Percentiles rank a stretch among this genome's conserved stretches.
Conservation (phyloP, 2,888 invertebrate species). For the Panopea generosa region DNA sequence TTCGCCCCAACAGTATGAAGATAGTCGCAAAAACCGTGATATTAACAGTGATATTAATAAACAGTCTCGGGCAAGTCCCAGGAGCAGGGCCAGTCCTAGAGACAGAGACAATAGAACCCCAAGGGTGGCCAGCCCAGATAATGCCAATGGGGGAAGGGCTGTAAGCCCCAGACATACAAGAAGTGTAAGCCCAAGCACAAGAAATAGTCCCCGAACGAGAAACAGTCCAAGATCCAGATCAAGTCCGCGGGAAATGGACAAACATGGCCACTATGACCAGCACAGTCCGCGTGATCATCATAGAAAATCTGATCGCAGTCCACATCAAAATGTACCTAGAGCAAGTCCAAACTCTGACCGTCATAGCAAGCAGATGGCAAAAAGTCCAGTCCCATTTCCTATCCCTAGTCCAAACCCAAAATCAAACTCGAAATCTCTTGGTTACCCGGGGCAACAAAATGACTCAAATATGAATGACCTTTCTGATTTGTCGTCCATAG, state of each 20-base stretch:
- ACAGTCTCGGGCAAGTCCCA: conserved; percentile 14
- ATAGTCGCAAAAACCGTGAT: conserved; percentile 27
- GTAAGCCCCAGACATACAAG: conserved; percentile 45
- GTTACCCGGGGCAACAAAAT: not conserved
- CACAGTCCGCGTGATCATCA: conserved; percentile 34
- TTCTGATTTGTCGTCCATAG: conserved; percentile 39
- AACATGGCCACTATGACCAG: conserved; percentile 7
- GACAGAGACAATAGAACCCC: conserved; percentile 13
- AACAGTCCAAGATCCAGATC: conserved; percentile 39
- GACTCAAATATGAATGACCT: conserved; percentile 57
- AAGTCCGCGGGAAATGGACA: conserved; percentile 42
- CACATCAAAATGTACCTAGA: conserved; percentile 13
- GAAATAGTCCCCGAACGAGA: conserved; percentile 25
- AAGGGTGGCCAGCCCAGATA: conserved; percentile 32
- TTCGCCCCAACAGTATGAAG: conserved; percentile 19
- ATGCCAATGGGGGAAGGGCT: conserved; percentile 7
- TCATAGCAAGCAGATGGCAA: conserved; percentile 2
- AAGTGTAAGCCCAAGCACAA: conserved; percentile 40
- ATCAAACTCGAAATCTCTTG: conserved; percentile 11
- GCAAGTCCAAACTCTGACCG: conserved; percentile 9
- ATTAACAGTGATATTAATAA: conserved; percentile 29
- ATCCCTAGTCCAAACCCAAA: conserved; percentile 26
- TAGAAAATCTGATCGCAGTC: conserved; percentile 39
- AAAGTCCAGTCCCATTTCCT: not conserved
- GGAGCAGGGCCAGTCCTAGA: conserved; percentile 12